A percentile compares a stretch with the other conserved stretches of the same genome.
Evolutionary conservation across 23 tunicate genomes (phyloP).

Genomic region (Halocynthia aurantium): DNA sequence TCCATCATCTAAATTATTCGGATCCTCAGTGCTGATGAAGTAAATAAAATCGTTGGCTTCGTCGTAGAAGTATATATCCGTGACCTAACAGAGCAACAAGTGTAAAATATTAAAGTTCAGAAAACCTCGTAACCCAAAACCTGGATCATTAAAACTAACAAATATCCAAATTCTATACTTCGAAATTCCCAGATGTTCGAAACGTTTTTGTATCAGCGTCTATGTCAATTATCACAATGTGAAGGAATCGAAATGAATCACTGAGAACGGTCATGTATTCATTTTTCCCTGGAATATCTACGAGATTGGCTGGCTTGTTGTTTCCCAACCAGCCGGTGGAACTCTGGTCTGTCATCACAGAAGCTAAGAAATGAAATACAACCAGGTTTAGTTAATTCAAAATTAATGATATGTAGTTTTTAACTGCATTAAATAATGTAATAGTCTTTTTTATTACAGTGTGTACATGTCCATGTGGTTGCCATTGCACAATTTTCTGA

Average conservation of each 20-base stretch:
- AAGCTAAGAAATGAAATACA: slow-evolving; percentile 15
- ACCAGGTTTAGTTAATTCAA: not conserved
- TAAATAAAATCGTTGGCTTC: slow-evolving; percentile 47
- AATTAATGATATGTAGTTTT: not conserved
- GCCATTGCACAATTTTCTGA: slow-evolving; percentile 29
- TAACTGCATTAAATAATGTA: not conserved
- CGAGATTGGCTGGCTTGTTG: slow-evolving; percentile 62
- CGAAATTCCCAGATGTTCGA: slow-evolving; percentile 68
- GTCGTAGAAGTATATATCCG: slow-evolving; percentile 63
- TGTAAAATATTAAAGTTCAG: too few relatives aligned
- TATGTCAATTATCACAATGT: slow-evolving; percentile 2
- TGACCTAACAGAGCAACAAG: slow-evolving; percentile 28
- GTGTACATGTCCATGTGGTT: slow-evolving; percentile 39
- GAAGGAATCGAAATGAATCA: slow-evolving; percentile 43
- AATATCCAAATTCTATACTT: slow-evolving; percentile 23
- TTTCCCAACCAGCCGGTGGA: slow-evolving; percentile 81
- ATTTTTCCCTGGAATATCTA: slow-evolving; percentile 16
- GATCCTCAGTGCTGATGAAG: slow-evolving; percentile 66
- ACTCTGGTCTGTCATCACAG: slow-evolving; percentile 31
- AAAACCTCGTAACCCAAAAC: not conserved
- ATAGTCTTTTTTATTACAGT: slow-evolving; percentile 21
- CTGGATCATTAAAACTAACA: not conserved
- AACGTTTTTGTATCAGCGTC: slow-evolving; percentile 19
- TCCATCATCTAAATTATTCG: slow-evolving; percentile 13
- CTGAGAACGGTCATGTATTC: slow-evolving; percentile 55